Base-by-base conservation (phyloP, 2,797 vertebrate species). In the Chaetodon trifasciatus region DNA sequence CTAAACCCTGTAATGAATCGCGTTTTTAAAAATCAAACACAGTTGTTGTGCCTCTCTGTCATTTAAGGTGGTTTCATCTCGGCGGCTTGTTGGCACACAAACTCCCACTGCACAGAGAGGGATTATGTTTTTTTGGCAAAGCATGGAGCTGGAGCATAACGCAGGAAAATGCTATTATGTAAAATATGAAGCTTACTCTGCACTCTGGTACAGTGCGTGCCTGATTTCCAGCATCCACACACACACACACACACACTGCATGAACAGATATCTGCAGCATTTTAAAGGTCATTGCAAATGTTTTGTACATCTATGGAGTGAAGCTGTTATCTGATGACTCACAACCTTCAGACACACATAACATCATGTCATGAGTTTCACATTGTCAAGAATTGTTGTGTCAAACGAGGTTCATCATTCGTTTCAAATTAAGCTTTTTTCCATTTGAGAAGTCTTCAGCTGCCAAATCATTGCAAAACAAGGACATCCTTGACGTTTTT, bases 91-190 rank as follows among this genome's bases (percentile, higher is more conserved):
- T 78, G 75, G 76, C 77, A 64, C 65, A 80, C 55, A 46, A 39
- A 42, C 75, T 70, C 66, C 74, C 60, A 19, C 67, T 76, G 55
- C 71, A 63, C 68, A 42, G n/a, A 42, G 57, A 78, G 19, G 77
- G 83, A 86, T 91, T 87, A 82, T 49, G 12, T 74, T 62, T 67
- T 76, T 70, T 66, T 50, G 70, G 83, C 77, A 76, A 62, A 58
- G 72, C 47, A 0, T 16, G 10, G 42, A 60, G 84, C 82, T 80
- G 68, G 55, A 86, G 70, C 39, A 15, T 42, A 49, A 47, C 23
- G 0, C 71, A 76, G 82, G 69, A 78, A 85, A 86, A 90, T 73
- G 74, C 81, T 87, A 77, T 92, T 91, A 90, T 86, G 78, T 91
- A 92, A 90, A 89, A 79, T 57, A 52, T 65, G 67, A 78, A 73